These are phyloP conservation scores for Nineta flava DNA, from an alignment of 2,888 invertebrate genomes.

Conservation along the genomic window DNA sequence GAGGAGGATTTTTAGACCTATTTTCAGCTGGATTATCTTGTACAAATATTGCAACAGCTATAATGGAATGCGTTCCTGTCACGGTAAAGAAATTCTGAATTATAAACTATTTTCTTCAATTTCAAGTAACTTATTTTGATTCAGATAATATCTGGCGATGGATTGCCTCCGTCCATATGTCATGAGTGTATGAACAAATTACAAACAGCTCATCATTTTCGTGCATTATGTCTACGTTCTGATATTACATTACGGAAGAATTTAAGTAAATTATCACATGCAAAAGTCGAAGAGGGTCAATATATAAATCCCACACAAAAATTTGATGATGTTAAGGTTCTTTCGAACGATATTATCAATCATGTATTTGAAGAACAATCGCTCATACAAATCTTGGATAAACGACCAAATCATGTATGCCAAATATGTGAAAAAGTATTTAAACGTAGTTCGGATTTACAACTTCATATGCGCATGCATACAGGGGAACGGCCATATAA, in stretches of 20 bases:
- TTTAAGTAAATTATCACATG: neutral
- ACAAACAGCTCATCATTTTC: slow-evolving; percentile 5
- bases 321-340: neutral
- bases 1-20: slow-evolving; percentile 3
- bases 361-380: neutral
- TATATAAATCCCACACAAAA: neutral
- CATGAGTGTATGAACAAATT: slow-evolving; percentile 4
- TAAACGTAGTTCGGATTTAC: neutral
- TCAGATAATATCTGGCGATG: slow-evolving; percentile 3
- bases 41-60: slow-evolving; percentile 1
- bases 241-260: slow-evolving; percentile 3
- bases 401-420: slow-evolving; percentile 1
- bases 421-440: slow-evolving; percentile 3
- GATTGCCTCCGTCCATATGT: slow-evolving; percentile 5
- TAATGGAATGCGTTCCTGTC: slow-evolving; percentile 6
- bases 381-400: neutral
- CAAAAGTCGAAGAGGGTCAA: neutral
- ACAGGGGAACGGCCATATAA: slow-evolving; percentile 5
- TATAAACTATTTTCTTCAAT: neutral
- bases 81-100: neutral
- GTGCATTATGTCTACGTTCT: slow-evolving; percentile 1
- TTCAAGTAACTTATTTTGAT: neutral
- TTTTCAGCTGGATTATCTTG: neutral
- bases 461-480: slow-evolving; percentile 1
- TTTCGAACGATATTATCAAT: neutral